Conservation (phyloP, 2,113 vertebrate species). For the Nansenia antarctica region DNA sequence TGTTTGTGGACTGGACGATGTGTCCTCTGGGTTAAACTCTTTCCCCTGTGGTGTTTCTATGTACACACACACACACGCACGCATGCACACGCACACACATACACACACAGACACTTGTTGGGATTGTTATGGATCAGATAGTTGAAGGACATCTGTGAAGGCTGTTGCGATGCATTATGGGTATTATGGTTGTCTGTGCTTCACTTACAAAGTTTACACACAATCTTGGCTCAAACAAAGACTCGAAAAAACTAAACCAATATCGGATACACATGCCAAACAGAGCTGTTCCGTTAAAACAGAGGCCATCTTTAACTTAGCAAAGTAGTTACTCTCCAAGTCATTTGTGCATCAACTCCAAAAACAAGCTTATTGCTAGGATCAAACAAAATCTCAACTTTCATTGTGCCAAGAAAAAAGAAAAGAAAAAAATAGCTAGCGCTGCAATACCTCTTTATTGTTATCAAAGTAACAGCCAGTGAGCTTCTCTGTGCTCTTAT, state of each 20-base stretch:
- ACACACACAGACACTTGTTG: constrained; percentile 11
- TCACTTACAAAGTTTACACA: too few relatives aligned
- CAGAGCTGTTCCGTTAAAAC: too few relatives aligned
- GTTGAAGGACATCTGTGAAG: too few relatives aligned
- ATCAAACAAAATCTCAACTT: constrained; percentile 61
- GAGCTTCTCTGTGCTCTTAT: constrained; percentile 62
- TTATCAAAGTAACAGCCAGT: constrained; percentile 72
- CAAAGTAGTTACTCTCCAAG: constrained; percentile 7
- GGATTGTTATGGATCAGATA: too few relatives aligned
- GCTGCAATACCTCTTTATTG: constrained; percentile 68
- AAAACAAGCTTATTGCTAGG: constrained; percentile 63
- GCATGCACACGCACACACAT: background rate
- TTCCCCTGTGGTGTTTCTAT: too few relatives aligned
- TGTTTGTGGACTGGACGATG: background rate
- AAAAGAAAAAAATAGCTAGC: constrained; percentile 25
- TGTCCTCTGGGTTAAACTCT: background rate
- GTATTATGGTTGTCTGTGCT: too few relatives aligned
- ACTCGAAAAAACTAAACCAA: too few relatives aligned
- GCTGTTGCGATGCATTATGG: too few relatives aligned
- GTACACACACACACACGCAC: too few relatives aligned
- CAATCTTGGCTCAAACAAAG: too few relatives aligned
- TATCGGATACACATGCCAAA: too few relatives aligned
- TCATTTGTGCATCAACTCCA: constrained; percentile 65
- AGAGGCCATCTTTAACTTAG: constrained; percentile 42
- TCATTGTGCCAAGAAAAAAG: constrained; percentile 62